Evolutionary conservation across 1,140 invertebrate species (phyloP).

Genomic region (Ips typographus): DNA sequence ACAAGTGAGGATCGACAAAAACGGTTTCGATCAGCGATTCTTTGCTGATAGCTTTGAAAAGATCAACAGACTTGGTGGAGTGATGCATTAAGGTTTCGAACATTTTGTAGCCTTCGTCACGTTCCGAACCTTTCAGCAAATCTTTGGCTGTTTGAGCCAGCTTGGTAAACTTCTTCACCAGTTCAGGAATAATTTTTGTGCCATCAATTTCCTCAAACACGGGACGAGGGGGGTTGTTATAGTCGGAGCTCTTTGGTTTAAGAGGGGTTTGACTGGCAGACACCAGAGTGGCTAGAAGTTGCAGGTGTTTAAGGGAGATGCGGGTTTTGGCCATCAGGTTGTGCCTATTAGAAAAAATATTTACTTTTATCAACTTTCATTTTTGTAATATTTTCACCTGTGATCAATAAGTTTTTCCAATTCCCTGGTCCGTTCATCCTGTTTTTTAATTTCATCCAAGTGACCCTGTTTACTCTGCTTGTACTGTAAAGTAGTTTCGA

Average conservation of each 20-base stretch:
- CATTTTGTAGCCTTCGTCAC: conserved; percentile 39
- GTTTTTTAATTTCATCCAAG: conserved; percentile 51
- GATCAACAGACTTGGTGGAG: conserved; percentile 17
- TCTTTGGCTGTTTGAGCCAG: conserved; percentile 28
- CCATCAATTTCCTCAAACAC: conserved; percentile 42
- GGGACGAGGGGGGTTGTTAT: conserved; percentile 24
- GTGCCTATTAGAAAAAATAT: conserved; percentile 4
- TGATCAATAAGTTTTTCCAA: conserved; percentile 8
- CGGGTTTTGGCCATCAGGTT: conserved; percentile 42
- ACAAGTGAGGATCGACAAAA: conserved; percentile 42
- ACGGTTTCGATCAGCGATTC: conserved; percentile 46
- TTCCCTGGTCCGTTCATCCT: conserved; percentile 53
- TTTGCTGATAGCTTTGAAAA: conserved; percentile 33
- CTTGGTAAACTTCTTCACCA: conserved; percentile 35
- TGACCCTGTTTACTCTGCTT: conserved; percentile 56
- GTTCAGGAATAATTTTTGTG: conserved; percentile 35
- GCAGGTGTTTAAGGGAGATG: conserved; percentile 43
- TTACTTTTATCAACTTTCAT: conserved; percentile 31
- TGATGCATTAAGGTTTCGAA: conserved; percentile 40
- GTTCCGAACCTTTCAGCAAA: conserved; percentile 10
- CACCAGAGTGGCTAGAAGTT: conserved; percentile 38
- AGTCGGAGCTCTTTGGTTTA: conserved; percentile 1
- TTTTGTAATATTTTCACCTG: neutral
- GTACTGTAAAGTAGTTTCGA: conserved; percentile 57
- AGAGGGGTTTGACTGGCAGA: conserved; percentile 1